Evolutionary conservation across 1,140 invertebrate species (phyloP).

Genomic region (Dryas iulia): DNA sequence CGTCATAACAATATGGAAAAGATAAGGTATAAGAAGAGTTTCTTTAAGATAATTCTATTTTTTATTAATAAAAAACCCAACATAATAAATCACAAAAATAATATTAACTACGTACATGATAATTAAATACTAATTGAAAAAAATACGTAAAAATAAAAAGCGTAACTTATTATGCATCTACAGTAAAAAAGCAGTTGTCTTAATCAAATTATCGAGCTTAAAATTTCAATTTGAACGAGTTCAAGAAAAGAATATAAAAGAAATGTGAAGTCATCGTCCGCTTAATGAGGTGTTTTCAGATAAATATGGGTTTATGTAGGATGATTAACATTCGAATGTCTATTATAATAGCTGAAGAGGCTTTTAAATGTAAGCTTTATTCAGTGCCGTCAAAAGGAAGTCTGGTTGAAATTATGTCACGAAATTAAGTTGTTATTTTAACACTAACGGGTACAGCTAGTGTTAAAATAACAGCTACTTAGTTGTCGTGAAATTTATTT

Average conservation of each 20-base stretch:
- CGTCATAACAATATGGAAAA: constrained; percentile 15
- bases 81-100: neutral
- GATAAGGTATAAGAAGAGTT: neutral
- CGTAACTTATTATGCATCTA: neutral
- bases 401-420: neutral
- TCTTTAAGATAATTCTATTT: neutral
- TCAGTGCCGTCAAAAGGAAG: neutral
- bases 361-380: constrained; percentile 10
- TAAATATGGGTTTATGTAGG: constrained; percentile 36
- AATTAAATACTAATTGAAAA: neutral
- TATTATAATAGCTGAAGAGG: constrained; percentile 28
- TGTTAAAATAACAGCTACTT: no score
- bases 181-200: neutral
- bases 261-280: constrained; percentile 42
- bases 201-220: constrained; percentile 30
- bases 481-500: no score
- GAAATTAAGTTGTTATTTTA: neutral
- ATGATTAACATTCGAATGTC: constrained; percentile 39
- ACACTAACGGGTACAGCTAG: neutral
- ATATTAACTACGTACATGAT: neutral
- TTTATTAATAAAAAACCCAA: neutral
- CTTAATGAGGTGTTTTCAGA: constrained; percentile 41
- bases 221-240: constrained; percentile 29
- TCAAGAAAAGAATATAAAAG: constrained; percentile 28
- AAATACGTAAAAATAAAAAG: neutral